Evolutionary conservation across 2,113 vertebrate species (phyloP).

Genomic region (Albula goreensis): DNA sequence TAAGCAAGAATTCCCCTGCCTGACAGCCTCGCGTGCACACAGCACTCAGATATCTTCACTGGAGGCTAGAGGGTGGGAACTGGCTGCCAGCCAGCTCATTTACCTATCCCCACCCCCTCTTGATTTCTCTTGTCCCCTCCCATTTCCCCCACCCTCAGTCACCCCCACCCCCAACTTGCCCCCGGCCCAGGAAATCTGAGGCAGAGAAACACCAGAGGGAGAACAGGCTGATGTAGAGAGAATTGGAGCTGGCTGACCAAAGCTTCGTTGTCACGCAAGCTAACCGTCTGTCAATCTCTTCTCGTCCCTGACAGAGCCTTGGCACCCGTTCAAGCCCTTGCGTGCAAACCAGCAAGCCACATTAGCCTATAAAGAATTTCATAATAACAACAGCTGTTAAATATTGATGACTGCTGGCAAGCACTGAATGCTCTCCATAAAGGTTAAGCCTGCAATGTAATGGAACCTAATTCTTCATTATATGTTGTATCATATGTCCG

Average conservation of each 20-base stretch:
- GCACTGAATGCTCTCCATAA: slow-evolving; percentile 77
- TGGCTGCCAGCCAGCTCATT: slow-evolving; percentile 66
- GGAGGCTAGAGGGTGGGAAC: slow-evolving; percentile 44
- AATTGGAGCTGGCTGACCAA: slow-evolving; percentile 78
- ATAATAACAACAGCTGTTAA: slow-evolving; percentile 98
- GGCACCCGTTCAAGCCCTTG: slow-evolving; percentile 83
- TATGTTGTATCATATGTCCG: slow-evolving; percentile 79
- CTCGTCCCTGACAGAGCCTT: slow-evolving; percentile 79
- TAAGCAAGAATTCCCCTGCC: slow-evolving; percentile 47
- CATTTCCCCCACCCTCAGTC: slow-evolving; percentile 19
- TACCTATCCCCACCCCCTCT: slow-evolving; percentile 47
- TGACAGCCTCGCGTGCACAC: slow-evolving; percentile 71
- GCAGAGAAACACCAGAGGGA: slow-evolving; percentile 64
- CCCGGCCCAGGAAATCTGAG: slow-evolving; percentile 69
- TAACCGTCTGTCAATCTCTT: slow-evolving; percentile 83
- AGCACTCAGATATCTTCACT: slow-evolving; percentile 51
- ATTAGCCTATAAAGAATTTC: slow-evolving; percentile 91
- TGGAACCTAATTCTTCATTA: slow-evolving; percentile 89
- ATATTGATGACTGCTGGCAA: slow-evolving; percentile 94
- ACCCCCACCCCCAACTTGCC: slow-evolving; percentile 22
- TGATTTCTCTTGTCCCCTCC: not conserved
- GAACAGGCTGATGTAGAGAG: slow-evolving; percentile 45
- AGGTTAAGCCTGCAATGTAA: slow-evolving; percentile 85
- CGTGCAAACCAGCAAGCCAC: slow-evolving; percentile 87
- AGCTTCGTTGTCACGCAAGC: slow-evolving; percentile 85